Percentiles rank a stretch among this genome's conserved stretches.
Evolutionary conservation across 2,888 invertebrate species (phyloP).

Genomic region (Tinea pellionella): DNA sequence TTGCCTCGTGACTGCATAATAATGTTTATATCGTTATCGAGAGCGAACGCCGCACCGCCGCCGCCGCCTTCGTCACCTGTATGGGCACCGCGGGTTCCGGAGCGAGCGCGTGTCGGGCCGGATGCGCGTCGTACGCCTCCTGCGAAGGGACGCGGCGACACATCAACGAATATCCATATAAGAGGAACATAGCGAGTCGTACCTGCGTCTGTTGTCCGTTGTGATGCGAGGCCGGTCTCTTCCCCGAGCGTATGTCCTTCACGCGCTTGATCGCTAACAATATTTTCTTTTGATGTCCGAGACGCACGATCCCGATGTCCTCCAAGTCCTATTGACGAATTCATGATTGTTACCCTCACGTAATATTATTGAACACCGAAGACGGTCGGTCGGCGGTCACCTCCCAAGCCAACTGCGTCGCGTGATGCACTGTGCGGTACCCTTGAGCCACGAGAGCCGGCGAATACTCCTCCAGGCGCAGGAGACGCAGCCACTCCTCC

Average conservation of each 20-base stretch:
- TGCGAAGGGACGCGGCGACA: too few species aligned
- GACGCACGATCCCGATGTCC: slow-evolving; percentile 92
- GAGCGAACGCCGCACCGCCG: too few species aligned
- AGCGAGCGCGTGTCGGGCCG: background rate
- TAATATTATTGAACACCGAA: too few species aligned
- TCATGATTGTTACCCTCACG: too few species aligned
- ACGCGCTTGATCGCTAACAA: slow-evolving; percentile 96
- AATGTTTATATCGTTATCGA: too few species aligned
- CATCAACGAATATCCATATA: background rate
- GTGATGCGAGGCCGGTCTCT: slow-evolving; percentile 48
- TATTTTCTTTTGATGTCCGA: slow-evolving; percentile 99
- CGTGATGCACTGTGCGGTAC: slow-evolving; percentile 92
- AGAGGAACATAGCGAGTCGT: background rate
- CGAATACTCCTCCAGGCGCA: slow-evolving; percentile 93
- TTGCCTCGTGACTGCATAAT: slow-evolving; percentile 82
- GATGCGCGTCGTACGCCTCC: too few species aligned
- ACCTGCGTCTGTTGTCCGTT: background rate
- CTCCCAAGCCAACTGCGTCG: slow-evolving; percentile 97
- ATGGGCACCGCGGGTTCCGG: too few species aligned
- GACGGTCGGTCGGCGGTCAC: too few species aligned
- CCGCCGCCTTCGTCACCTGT: too few species aligned
- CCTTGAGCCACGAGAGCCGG: slow-evolving; percentile 92
- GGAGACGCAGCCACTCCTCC: slow-evolving; percentile 93
- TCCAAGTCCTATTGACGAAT: slow-evolving; percentile 80
- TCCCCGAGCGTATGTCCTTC: slow-evolving; percentile 91